Percentiles rank a stretch among this genome's conserved stretches.
Evolutionary conservation across 2,888 invertebrate genomes (phyloP).

Genomic region (Tetragnatha montana): DNA sequence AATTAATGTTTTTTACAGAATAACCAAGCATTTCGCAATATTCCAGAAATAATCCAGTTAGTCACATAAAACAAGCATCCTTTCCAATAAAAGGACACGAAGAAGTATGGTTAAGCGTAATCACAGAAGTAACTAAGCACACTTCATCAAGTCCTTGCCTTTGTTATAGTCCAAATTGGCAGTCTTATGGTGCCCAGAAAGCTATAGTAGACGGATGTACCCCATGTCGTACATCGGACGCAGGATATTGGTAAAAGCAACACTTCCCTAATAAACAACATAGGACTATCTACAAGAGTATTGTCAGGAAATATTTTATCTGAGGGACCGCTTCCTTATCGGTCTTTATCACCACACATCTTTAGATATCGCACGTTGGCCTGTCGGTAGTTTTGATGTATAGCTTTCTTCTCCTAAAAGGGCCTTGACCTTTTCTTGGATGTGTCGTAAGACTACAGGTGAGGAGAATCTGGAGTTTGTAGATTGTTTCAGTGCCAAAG

Average conservation of each 20-base stretch:
- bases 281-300: slow-evolving; percentile 3
- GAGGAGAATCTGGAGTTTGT: neutral
- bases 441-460: neutral
- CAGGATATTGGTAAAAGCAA: slow-evolving; percentile 41
- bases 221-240: slow-evolving; percentile 21
- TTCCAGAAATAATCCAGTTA: neutral
- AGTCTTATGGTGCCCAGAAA: neutral
- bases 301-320: slow-evolving; percentile 46
- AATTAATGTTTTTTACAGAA: too few relatives aligned
- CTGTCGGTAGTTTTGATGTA: slow-evolving; percentile 30
- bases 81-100: neutral
- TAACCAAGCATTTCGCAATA: too few relatives aligned
- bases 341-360: slow-evolving; percentile 38
- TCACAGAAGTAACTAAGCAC: neutral
- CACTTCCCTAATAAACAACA: slow-evolving; percentile 46
- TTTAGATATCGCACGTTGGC: slow-evolving; percentile 30
- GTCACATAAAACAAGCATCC: neutral
- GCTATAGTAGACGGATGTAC: slow-evolving; percentile 8
- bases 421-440: neutral
- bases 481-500: too few relatives aligned
- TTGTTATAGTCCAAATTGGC: slow-evolving; percentile 10
- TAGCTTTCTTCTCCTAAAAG: slow-evolving; percentile 4
- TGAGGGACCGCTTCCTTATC: slow-evolving; percentile 18
- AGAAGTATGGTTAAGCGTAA: neutral
- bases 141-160: neutral